Base-by-base conservation (phyloP, 2,113 vertebrate genomes). In the Indicator maculatus region DNA sequence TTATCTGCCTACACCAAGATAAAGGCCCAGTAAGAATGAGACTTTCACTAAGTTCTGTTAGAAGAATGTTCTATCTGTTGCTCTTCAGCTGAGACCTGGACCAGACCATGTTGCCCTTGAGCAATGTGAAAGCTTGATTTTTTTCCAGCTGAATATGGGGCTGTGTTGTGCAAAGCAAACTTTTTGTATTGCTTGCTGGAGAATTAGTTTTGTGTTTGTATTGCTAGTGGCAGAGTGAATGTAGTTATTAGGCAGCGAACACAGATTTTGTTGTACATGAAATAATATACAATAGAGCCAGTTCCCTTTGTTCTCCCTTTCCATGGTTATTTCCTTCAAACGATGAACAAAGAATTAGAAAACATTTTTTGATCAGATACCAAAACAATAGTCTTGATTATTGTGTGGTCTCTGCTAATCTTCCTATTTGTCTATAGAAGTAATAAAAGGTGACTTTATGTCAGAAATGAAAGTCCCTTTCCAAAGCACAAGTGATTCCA, bases 371-470 rank as follows among this genome's bases (percentile, higher is more conserved):
- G 61, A 71, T 91, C 41, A 64, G 72, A 64, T 90, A 64, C 65
- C 53, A 45, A 77, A 90, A 86, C 69, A 94, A 61, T 93, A 64
- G 73, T 63, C 58, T 81, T 95, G 77, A 95, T 95, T 95, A 52
- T 84, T 78, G 61, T 59, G 28, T 63, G 31, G 71, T 83, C 60
- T 88, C 70, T 79, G 33, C 65, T 91, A 67, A 83, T 93, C 8
- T 33, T 83, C 11, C 11, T 36, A 2, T 86, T 93, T 88, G 58
- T 82, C 55, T 7, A 4, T 67, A 31, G 38, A 90, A 72, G 33
- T 78, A 92, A 53, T 93, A 69, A 78, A 85, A 91, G 61, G 72
- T 86, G 6, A 74, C 28, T 91, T 73, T 59, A 11, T 45, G 31
- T 60, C 86, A 71, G 79, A 86, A 94, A 64, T 86, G 74, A n/a